Evolutionary conservation across 2,797 vertebrate species (phyloP).

Genomic region (Takifugu ocellatus): DNA sequence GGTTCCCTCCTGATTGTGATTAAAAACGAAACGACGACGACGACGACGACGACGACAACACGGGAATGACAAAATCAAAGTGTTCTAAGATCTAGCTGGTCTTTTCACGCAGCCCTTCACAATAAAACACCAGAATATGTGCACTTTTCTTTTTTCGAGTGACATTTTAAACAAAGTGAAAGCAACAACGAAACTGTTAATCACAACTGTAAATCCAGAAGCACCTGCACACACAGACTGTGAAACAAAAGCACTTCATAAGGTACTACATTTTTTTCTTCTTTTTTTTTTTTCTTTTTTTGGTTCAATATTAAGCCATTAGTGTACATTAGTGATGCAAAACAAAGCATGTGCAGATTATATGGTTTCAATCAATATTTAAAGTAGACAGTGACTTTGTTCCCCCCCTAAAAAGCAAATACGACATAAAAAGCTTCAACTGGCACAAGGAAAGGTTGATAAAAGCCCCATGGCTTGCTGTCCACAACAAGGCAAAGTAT

Average conservation of each 20-base stretch:
- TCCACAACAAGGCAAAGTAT: constrained; percentile 78
- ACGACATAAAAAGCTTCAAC: constrained; percentile 72
- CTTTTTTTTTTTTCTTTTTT: constrained; percentile 79
- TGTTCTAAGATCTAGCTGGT: constrained; percentile 57
- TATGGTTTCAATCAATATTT: constrained; percentile 65
- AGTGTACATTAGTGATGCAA: constrained; percentile 76
- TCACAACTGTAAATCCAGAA: constrained; percentile 69
- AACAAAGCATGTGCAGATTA: constrained; percentile 68
- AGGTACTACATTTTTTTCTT: constrained; percentile 64
- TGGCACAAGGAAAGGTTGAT: constrained; percentile 69
- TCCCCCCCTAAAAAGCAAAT: constrained; percentile 56
- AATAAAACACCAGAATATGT: constrained; percentile 67
- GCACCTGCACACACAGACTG: constrained; percentile 69
- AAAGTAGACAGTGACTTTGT: constrained; percentile 56
- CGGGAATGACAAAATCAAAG: constrained; percentile 25
- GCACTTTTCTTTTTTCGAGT: constrained; percentile 54
- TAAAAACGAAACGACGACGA: constrained; percentile 11
- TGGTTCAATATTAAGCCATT: constrained; percentile 79
- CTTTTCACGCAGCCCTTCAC: constrained; percentile 73
- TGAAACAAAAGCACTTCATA: constrained; percentile 78
- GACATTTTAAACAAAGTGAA: constrained; percentile 63
- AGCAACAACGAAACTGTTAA: constrained; percentile 62
- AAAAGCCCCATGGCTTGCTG: constrained; percentile 74
- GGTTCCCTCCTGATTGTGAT: constrained; percentile 51
- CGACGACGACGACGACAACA: not conserved